A percentile compares a stretch with the other conserved stretches of the same genome.
These are phyloP conservation scores for Tetramorium parvispinum DNA, from an alignment of 1,140 invertebrate genomes.

Conservation along the genomic window DNA sequence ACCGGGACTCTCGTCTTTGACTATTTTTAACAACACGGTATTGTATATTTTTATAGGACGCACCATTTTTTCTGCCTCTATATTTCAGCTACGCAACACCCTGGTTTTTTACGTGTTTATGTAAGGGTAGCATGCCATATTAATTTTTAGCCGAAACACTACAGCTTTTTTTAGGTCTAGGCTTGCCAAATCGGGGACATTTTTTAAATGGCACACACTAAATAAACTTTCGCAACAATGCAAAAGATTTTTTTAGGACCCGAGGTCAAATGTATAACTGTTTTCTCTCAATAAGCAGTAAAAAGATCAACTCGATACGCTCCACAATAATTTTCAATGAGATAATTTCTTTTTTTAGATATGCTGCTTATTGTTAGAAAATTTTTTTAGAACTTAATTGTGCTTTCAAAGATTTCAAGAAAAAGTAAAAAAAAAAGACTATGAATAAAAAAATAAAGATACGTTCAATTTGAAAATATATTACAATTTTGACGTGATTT, in stretches of 20 bases:
- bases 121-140: constrained; percentile 57
- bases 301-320: not conserved
- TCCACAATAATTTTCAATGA: constrained; percentile 11
- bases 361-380: not conserved
- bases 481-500: not conserved
- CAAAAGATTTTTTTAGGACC: not conserved
- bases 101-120: constrained; percentile 71
- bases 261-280: constrained; percentile 1
- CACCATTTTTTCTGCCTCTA: constrained; percentile 57
- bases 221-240: constrained; percentile 69
- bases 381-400: not conserved
- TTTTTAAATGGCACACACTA: constrained; percentile 74
- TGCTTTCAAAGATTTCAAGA: not conserved
- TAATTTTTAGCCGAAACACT: constrained; percentile 83
- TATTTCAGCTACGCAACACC: constrained; percentile 34
- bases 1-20: constrained; percentile 70
- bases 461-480: not conserved
- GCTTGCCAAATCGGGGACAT: constrained; percentile 66
- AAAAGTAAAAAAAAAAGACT: not conserved
- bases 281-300: not conserved
- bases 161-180: constrained; percentile 74
- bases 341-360: not conserved
- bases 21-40: constrained; percentile 81
- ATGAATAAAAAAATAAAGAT: not conserved
- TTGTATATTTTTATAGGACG: constrained; percentile 83